Evolutionary conservation across 1,140 invertebrate genomes (phyloP).

Genomic region (Oreohelix idahoensis): DNA sequence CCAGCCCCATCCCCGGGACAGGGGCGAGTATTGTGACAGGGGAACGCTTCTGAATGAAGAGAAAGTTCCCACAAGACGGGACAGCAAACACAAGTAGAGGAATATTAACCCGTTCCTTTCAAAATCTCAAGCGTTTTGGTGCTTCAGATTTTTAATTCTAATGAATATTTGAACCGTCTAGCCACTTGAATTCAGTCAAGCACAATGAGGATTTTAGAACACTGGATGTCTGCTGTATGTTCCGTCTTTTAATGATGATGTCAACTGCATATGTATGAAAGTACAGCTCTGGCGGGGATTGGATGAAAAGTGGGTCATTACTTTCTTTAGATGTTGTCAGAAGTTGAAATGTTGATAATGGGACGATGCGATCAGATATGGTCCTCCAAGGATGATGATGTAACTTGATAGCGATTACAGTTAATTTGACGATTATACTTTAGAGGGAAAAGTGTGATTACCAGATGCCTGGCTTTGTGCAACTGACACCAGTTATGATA

Average conservation of each 20-base stretch:
- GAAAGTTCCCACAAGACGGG: not conserved
- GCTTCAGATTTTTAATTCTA: slow-evolving; percentile 3
- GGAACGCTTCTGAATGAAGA: not conserved
- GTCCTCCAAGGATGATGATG: not conserved
- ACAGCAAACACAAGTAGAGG: not conserved
- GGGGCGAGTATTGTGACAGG: not conserved
- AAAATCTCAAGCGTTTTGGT: not conserved
- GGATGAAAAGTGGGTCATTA: slow-evolving; percentile 8
- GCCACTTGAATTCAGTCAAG: not conserved
- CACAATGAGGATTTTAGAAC: not conserved
- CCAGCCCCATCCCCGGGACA: not conserved
- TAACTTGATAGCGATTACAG: not conserved
- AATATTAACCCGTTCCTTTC: slow-evolving; percentile 1
- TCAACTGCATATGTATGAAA: not conserved
- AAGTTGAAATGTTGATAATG: not conserved
- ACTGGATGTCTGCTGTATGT: not conserved
- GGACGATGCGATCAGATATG: not conserved
- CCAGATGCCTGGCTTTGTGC: not conserved
- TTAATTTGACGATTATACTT: not conserved
- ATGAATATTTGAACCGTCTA: not conserved
- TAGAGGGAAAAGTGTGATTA: not conserved
- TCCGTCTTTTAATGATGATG: not conserved
- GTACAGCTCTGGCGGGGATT: not conserved
- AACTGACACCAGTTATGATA: too few species aligned
- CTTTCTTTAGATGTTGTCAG: not conserved